Evolutionary conservation across 1,140 invertebrate genomes (phyloP).

Genomic region (Pseudomyrmex gracilis): DNA sequence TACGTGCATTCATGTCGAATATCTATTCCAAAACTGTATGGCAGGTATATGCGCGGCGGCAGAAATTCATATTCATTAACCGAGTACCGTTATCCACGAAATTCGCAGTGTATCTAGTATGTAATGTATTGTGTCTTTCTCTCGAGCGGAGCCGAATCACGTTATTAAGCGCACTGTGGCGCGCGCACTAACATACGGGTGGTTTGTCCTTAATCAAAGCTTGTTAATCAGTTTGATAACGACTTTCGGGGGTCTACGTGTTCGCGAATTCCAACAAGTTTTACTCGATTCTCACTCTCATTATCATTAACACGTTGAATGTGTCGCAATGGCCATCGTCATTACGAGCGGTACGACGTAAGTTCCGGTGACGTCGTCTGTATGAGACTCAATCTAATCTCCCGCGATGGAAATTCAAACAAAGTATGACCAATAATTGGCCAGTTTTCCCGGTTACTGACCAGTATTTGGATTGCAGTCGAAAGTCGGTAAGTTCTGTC

Average conservation of each 20-base stretch:
- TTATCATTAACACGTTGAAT: slow-evolving; percentile 66
- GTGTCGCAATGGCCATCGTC: slow-evolving; percentile 18
- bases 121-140: slow-evolving; percentile 57
- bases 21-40: slow-evolving; percentile 43
- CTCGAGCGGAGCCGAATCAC: slow-evolving; percentile 34
- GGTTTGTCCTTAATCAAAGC: slow-evolving; percentile 66
- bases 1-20: slow-evolving; percentile 29
- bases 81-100: slow-evolving; percentile 46
- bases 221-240: slow-evolving; percentile 77
- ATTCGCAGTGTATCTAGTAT: slow-evolving; percentile 56
- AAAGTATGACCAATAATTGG: too few relatives aligned
- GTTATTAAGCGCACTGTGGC: slow-evolving; percentile 41
- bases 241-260: slow-evolving; percentile 67
- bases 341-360: background rate
- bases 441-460: too few relatives aligned
- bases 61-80: slow-evolving; percentile 64
- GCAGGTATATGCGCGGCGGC: slow-evolving; percentile 20
- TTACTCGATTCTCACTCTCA: slow-evolving; percentile 40
- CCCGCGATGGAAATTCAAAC: too few relatives aligned
- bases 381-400: slow-evolving; percentile 11
- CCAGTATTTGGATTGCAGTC: too few relatives aligned
- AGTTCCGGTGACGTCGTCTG: background rate
- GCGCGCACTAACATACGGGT: slow-evolving; percentile 25
- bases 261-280: slow-evolving; percentile 67
- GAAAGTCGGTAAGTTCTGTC: too few relatives aligned